These are phyloP conservation scores for Himantopus leucocephalus DNA, from an alignment of 2,113 vertebrate genomes.

Conservation along the genomic window DNA sequence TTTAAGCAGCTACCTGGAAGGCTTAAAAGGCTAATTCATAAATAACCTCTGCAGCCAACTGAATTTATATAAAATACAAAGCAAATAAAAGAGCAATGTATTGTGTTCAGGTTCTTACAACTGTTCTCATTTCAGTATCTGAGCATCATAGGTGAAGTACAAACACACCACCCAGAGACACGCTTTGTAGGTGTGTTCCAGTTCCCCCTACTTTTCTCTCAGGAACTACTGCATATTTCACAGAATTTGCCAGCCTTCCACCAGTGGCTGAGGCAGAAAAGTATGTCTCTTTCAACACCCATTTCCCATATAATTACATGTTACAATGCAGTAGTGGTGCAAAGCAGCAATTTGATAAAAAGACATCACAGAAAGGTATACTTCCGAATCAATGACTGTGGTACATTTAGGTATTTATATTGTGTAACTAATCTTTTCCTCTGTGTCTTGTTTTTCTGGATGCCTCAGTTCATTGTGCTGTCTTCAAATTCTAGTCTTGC, in stretches of 20 bases:
- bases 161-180: not conserved
- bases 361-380: not conserved
- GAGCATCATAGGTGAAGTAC: not conserved
- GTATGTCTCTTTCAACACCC: not conserved
- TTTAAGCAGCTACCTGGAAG: not conserved
- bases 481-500: not conserved
- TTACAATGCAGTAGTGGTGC: not conserved
- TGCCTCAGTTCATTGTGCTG: not conserved
- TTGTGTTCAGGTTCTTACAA: not conserved
- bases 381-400: not conserved
- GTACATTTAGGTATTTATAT: not conserved
- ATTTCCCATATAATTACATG: not conserved
- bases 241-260: not conserved
- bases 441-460: constrained; percentile 43
- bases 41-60: not conserved
- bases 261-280: not conserved
- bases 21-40: not conserved
- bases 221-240: not conserved
- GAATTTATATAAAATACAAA: not conserved
- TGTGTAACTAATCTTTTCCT: constrained; percentile 18
- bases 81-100: not conserved
- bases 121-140: not conserved
- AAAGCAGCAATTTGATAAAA: constrained; percentile 20
- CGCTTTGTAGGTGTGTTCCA: not conserved
- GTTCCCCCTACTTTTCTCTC: not conserved